Base-by-base conservation (phyloP, 2,113 vertebrate species). In the Stigmatopora nigra region DNA sequence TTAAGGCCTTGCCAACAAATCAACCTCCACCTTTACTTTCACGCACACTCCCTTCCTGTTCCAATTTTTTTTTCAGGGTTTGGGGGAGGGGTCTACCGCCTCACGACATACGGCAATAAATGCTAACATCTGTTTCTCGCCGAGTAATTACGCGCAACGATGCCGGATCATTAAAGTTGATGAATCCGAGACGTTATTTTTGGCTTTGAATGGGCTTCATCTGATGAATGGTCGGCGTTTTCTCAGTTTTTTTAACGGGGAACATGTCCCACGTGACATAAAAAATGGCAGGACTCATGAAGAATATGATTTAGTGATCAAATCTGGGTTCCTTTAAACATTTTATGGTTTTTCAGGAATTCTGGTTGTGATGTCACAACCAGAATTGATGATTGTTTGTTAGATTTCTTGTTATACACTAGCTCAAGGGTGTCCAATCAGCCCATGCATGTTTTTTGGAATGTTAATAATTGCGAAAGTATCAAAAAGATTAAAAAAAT, bases 121-220 rank as follows among this genome's bases (percentile, higher is more conserved):
- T 6, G 22, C 22, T 31, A 31, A 56, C 53, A 56, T 56, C 53
- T 56, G 53, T 56, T 53, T 56, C 53, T 56, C 53, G 53, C 53
- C 5, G 53, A 56, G 53, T 56, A 56, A 56, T 56, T 56, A 56
- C 22, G 12, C 31, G 53, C 14, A 22, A 56, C 31, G 53, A 56
- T 14, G 53, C 53, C 22, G 53, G 53, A 56, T 14, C 53, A 56
- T 56, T 56, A 56, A 56, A 56, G 53, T 56, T 56, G 53, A 56
- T 56, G 25, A 31, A 56, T 31, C 53, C 53, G 53, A 22, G 53
- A 56, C 53, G 53, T 56, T 56, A 15, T 56, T 56, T 22, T 56
- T 56, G 53, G 53, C 53, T 56, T 31, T 56, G 12, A 5, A 15
- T 22, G 14, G 46, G 31, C 12, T 56, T 56, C 22, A 56, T 13